Conservation (phyloP, 2,888 invertebrate species). For the Melanostoma mellinum region DNA sequence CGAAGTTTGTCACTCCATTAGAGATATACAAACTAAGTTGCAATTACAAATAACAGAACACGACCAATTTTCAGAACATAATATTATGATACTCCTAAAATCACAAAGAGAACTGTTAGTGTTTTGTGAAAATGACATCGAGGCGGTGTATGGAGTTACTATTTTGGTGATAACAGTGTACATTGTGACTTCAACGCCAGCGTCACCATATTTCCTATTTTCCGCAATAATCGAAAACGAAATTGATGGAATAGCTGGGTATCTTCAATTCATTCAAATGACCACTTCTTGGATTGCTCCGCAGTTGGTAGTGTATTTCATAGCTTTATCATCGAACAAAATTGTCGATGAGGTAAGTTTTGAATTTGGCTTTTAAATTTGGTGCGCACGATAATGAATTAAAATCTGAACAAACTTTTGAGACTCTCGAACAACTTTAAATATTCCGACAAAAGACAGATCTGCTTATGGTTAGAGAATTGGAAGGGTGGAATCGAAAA, state of each 20-base stretch:
- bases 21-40: slow-evolving; percentile 11
- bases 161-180: slow-evolving; percentile 74
- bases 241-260: neutral
- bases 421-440: too few relatives aligned
- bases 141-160: slow-evolving; percentile 74
- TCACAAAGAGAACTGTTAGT: slow-evolving; percentile 9
- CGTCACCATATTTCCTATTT: slow-evolving; percentile 75
- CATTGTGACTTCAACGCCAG: slow-evolving; percentile 73
- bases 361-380: too few relatives aligned
- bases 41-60: slow-evolving; percentile 6
- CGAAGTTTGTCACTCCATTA: slow-evolving; percentile 16
- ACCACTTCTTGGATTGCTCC: slow-evolving; percentile 27
- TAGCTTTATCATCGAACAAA: slow-evolving; percentile 32
- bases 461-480: too few relatives aligned
- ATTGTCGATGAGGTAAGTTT: slow-evolving; percentile 30
- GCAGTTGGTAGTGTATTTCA: slow-evolving; percentile 20
- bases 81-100: neutral
- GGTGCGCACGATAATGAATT: too few relatives aligned
- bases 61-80: neutral
- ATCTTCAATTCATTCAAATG: neutral
- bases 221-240: slow-evolving; percentile 51
- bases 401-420: too few relatives aligned
- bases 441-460: too few relatives aligned
- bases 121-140: slow-evolving; percentile 57
- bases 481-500: too few relatives aligned